Conservation (phyloP, 2,797 vertebrate species). For the Siniperca undulata region DNA sequence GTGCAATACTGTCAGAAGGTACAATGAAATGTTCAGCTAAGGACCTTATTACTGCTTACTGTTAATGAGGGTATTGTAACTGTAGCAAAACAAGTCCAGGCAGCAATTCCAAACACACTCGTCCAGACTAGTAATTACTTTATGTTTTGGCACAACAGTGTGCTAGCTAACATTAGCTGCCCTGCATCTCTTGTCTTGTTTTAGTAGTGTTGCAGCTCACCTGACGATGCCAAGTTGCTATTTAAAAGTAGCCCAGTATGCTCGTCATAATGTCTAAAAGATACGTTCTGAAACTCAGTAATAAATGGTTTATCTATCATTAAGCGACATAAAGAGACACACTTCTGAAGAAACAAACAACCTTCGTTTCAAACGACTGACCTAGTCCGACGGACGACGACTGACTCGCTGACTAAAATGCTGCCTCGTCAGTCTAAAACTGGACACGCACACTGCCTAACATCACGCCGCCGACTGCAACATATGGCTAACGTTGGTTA, state of each 20-base stretch:
- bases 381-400: slow-evolving; percentile 51
- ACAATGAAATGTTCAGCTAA: neutral
- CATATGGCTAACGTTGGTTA: slow-evolving; percentile 20
- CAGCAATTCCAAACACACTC: slow-evolving; percentile 13
- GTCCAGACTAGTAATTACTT: slow-evolving; percentile 1
- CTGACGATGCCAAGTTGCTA: slow-evolving; percentile 8
- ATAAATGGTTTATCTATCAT: neutral
- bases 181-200: slow-evolving; percentile 17
- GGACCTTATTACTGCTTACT: neutral
- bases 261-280: neutral
- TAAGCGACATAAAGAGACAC: slow-evolving; percentile 44
- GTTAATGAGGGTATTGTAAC: neutral
- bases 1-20: neutral
- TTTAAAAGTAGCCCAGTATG: neutral
- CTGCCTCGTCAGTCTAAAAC: slow-evolving; percentile 47
- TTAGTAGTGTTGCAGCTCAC: neutral
- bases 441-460: slow-evolving; percentile 13
- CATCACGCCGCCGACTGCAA: slow-evolving; percentile 23
- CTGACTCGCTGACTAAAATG: slow-evolving; percentile 29
- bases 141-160: slow-evolving; percentile 42
- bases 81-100: neutral
- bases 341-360: slow-evolving; percentile 53
- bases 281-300: neutral
- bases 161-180: slow-evolving; percentile 57
- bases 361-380: slow-evolving; percentile 63